These are phyloP conservation scores for Pica pica DNA, from an alignment of 2,113 vertebrate species.

Conservation along the genomic window DNA sequence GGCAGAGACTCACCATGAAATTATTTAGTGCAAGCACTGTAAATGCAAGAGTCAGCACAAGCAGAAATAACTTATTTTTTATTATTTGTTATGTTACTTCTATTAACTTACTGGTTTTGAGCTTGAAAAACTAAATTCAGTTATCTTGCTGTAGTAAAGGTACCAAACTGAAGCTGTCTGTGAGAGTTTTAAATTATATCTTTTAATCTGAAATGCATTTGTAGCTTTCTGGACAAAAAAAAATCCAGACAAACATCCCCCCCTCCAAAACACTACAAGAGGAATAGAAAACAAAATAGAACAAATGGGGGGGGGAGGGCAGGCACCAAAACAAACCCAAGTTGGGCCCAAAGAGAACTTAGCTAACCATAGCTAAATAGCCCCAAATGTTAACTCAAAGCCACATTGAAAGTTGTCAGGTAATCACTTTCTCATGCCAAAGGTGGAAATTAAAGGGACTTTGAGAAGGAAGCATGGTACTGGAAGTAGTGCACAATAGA, in stretches of 20 bases:
- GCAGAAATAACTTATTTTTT: not conserved
- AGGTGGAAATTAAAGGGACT: not conserved
- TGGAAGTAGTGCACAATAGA: not conserved
- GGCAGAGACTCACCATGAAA: not conserved
- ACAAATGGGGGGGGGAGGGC: no score
- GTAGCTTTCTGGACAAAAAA: not conserved
- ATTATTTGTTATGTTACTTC: not conserved
- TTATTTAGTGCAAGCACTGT: not conserved
- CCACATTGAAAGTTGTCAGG: not conserved
- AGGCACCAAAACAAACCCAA: not conserved
- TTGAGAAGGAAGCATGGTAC: not conserved
- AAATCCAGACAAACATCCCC: not conserved
- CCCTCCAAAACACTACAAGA: not conserved
- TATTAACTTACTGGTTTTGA: not conserved
- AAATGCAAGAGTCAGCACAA: not conserved
- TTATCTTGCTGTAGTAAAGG: not conserved
- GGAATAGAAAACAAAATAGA: not conserved
- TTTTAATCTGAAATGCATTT: not conserved
- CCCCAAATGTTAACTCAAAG: not conserved
- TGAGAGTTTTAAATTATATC: not conserved
- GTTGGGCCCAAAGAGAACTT: not conserved
- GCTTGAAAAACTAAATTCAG: not conserved
- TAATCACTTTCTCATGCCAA: not conserved
- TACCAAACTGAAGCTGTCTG: not conserved
- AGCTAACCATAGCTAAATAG: not conserved